Base-by-base conservation (phyloP, 2,888 invertebrate genomes). In the Lomographa bimaculata region DNA sequence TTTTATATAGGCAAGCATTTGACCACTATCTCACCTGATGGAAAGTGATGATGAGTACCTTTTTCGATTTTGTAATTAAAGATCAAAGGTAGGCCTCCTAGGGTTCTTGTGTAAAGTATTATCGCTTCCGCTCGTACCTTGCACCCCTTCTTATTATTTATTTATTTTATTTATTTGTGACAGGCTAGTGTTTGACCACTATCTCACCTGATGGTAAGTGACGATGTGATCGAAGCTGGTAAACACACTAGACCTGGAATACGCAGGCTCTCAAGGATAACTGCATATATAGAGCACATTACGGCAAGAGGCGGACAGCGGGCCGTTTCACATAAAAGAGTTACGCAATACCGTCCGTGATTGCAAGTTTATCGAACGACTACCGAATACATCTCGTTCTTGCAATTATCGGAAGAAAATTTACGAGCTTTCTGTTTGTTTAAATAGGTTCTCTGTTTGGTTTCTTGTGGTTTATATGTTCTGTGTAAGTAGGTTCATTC, bases 361-460 rank as follows among this genome's bases (percentile, higher is more conserved):
- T 71, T 69, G 56, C 65, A 54, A 56, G 52, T 56, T 61, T 62
- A 68, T 64, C 58, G 57, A 49, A 41, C 42, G 40, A 55, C 60
- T 62, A 61, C 60, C 44, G 60, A 57, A 61, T 56, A 40, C 59
- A 56, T 58, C 54, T 48, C 45, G 47, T 54, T 57, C 57, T 42
- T 29, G 47, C 54, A 59, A 57, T 61, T 58, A 60, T 54, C 53
- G 20, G 10, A 26, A 7, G 32, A 47, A 11, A 48, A 54, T 44
- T 61, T 54, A 60, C 46, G 41, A 44, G 32, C 50, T 54, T 51
- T 53, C 57, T 63, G 63, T 57, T 64, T 50, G 46, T 46, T 50
- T 51, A 43, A 54, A 57, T 52, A 49, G 6, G 26, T 26, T 34
- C 20, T 23, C 19, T 23, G 23, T 39, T 28, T 32, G 7, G 12